Evolutionary conservation across 2,888 invertebrate genomes (phyloP).

Genomic region (Gnatocerus cornutus): DNA sequence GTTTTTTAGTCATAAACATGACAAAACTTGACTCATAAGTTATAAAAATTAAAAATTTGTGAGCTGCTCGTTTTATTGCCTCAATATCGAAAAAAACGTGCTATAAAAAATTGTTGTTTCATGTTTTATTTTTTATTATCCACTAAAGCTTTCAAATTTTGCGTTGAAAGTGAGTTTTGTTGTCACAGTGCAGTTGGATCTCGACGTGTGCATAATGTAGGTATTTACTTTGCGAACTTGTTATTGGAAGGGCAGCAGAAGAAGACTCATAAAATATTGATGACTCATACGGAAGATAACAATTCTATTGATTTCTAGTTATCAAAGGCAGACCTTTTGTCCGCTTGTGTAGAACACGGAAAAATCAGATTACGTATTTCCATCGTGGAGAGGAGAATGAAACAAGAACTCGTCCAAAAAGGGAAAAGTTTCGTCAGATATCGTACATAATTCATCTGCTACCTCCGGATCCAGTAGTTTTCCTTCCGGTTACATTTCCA

Average conservation of each 20-base stretch:
- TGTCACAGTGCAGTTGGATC: constrained; percentile 3
- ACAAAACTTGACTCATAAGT: no score
- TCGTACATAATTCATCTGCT: constrained; percentile 71
- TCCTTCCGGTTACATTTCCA: constrained; percentile 71
- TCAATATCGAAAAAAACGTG: neutral
- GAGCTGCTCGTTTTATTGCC: no score
- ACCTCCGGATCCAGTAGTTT: constrained; percentile 69
- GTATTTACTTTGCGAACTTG: constrained; percentile 31
- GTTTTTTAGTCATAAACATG: no score
- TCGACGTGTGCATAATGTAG: constrained; percentile 8
- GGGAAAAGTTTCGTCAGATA: constrained; percentile 62
- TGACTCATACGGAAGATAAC: constrained; percentile 47
- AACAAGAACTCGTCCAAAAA: constrained; percentile 53
- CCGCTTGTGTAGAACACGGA: constrained; percentile 47
- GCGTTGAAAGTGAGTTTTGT: neutral
- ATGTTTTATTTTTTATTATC: no score
- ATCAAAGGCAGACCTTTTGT: constrained; percentile 46
- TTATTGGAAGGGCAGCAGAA: constrained; percentile 20
- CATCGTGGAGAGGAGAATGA: constrained; percentile 46
- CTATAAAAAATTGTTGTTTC: neutral
- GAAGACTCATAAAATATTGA: constrained; percentile 51
- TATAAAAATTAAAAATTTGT: no score
- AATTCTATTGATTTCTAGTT: constrained; percentile 47
- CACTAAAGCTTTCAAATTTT: no score
- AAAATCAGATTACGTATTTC: constrained; percentile 51